Conservation (phyloP, 2,888 invertebrate species). For the Eristalis intricaria region DNA sequence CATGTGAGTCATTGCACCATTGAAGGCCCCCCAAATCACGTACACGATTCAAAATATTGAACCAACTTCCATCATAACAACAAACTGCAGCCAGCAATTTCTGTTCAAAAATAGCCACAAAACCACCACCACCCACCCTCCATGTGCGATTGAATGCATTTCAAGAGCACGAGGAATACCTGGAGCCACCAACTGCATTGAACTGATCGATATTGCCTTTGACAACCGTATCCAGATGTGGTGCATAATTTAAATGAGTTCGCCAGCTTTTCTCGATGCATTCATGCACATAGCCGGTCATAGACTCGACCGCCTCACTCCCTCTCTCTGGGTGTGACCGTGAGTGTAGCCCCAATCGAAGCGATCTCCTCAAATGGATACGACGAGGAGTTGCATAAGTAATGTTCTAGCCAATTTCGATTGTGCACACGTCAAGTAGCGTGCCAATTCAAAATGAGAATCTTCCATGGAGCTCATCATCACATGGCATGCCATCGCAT, state of each 20-base stretch:
- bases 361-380: not conserved
- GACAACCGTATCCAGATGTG: conserved; percentile 36
- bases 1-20: too few relatives aligned
- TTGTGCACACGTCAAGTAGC: conserved; percentile 9
- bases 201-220: conserved; percentile 24
- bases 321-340: not conserved
- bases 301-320: not conserved
- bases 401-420: conserved; percentile 13
- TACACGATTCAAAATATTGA: not conserved
- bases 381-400: conserved; percentile 3
- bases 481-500: not conserved
- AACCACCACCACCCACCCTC: not conserved
- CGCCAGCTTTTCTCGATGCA: conserved; percentile 2
- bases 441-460: conserved; percentile 28
- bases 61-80: not conserved
- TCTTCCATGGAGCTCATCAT: not conserved
- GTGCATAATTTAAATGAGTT: conserved; percentile 37
- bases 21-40: not conserved
- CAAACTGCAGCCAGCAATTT: not conserved
- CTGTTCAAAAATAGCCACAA: not conserved
- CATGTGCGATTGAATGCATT: not conserved
- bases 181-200: conserved; percentile 29
- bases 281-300: not conserved
- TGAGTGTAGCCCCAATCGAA: not conserved
- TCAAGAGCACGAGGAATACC: not conserved